These are phyloP conservation scores for Pseudococcus longispinus DNA, from an alignment of 2,888 invertebrate species.

Conservation along the genomic window DNA sequence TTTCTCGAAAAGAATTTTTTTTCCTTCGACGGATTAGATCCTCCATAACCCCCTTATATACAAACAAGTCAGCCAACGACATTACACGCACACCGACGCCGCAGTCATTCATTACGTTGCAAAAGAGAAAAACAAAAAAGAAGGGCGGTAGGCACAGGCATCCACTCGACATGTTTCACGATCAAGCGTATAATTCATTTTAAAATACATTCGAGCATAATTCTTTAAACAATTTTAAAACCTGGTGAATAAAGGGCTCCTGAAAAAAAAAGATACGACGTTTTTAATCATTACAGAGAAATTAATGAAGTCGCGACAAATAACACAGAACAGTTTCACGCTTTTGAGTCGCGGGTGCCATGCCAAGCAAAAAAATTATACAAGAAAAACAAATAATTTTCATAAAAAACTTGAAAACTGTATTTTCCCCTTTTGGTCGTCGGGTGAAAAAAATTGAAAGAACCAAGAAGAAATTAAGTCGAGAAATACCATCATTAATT, in stretches of 20 bases:
- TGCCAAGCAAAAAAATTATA: background rate
- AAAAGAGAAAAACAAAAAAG: background rate
- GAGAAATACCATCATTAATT: conserved; percentile 20
- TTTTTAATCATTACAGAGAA: conserved; percentile 22
- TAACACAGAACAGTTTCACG: conserved; percentile 4
- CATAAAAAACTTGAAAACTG: conserved; percentile 9
- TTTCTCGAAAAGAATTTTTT: too few relatives aligned
- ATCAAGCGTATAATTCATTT: background rate
- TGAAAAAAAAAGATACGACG: background rate
- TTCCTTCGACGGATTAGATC: background rate
- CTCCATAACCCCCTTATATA: background rate
- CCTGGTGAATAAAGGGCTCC: background rate
- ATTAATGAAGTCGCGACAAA: conserved; percentile 31
- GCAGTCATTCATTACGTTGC: background rate
- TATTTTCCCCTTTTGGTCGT: background rate
- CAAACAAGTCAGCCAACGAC: background rate
- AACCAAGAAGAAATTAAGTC: background rate
- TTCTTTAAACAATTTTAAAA: conserved; percentile 24
- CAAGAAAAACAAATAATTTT: conserved; percentile 25
- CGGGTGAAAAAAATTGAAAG: background rate
- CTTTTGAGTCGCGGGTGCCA: background rate
- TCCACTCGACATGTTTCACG: background rate
- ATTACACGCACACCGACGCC: background rate
- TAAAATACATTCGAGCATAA: conserved; percentile 4
- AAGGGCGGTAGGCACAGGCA: too few relatives aligned